These are phyloP conservation scores for Ifrita kowaldi DNA, from an alignment of 2,113 vertebrate genomes.

Conservation along the genomic window DNA sequence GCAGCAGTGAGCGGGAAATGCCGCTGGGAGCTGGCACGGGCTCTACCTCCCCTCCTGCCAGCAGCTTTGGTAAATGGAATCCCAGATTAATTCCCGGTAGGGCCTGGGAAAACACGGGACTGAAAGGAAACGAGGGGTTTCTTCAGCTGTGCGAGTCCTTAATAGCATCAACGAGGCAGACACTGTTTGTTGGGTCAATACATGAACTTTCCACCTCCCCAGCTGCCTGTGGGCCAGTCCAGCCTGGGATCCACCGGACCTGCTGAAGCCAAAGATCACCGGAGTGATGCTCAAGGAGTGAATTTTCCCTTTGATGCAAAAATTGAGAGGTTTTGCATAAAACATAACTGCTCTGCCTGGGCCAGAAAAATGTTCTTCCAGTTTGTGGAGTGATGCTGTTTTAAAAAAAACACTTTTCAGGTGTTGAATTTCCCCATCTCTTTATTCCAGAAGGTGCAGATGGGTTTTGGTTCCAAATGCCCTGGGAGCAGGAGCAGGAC, in stretches of 20 bases:
- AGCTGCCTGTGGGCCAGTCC: neutral
- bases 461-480: neutral
- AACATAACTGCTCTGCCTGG: fast-evolving
- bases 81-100: neutral
- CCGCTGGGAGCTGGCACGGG: neutral
- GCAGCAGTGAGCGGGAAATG: neutral
- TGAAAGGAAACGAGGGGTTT: neutral
- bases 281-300: neutral
- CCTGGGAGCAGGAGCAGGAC: neutral
- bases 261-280: neutral
- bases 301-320: neutral
- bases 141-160: neutral
- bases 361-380: neutral
- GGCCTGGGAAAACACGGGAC: neutral
- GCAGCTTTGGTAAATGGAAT: neutral
- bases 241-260: neutral
- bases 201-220: fast-evolving
- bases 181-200: fast-evolving
- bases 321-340: neutral
- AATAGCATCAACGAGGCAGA: fast-evolving
- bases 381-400: fast-evolving
- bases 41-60: neutral
- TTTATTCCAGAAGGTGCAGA: neutral
- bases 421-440: neutral
- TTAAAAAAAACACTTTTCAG: neutral